A percentile compares a stretch with the other conserved stretches of the same genome.
Conservation (phyloP, 1,140 invertebrate genomes). For the Tribolium castaneum region DNA sequence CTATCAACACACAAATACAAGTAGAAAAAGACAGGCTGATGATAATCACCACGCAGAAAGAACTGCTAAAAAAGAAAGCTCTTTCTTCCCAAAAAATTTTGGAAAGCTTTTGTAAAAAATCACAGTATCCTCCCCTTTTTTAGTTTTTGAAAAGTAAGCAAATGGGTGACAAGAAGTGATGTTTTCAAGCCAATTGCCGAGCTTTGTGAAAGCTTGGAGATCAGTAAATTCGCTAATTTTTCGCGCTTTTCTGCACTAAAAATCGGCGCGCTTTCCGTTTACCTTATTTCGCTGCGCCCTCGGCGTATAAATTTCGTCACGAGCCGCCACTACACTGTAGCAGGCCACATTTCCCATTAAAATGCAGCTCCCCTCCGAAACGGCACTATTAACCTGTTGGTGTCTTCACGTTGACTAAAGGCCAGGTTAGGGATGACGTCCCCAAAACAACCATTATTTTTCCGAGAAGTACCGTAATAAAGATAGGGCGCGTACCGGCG, state of each 20-base stretch:
- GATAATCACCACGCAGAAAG: too few species aligned
- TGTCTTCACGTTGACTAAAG: slow-evolving; percentile 9
- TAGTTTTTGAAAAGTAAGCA: too few species aligned
- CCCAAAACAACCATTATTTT: slow-evolving; percentile 33
- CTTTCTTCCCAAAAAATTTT: too few species aligned
- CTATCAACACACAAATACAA: too few species aligned
- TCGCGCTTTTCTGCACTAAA: not conserved
- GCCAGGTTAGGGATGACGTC: slow-evolving; percentile 9
- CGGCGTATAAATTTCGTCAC: not conserved
- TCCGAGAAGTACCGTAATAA: slow-evolving; percentile 29
- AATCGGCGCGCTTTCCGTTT: not conserved
- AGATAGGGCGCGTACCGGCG: not conserved
- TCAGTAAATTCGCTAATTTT: too few species aligned
- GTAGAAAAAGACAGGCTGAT: too few species aligned
- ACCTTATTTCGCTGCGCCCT: not conserved
- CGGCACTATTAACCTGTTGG: slow-evolving; percentile 33
- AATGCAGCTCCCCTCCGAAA: slow-evolving; percentile 18
- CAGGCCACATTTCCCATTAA: slow-evolving; percentile 13
- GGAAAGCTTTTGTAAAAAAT: too few species aligned
- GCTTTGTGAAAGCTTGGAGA: too few species aligned
- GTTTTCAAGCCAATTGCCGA: too few species aligned
- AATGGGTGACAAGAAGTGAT: too few species aligned
- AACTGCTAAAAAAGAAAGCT: too few species aligned
- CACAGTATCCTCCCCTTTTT: too few species aligned
- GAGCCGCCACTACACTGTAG: not conserved